Conservation (phyloP, 2,797 vertebrate genomes). For the Allobates femoralis region DNA sequence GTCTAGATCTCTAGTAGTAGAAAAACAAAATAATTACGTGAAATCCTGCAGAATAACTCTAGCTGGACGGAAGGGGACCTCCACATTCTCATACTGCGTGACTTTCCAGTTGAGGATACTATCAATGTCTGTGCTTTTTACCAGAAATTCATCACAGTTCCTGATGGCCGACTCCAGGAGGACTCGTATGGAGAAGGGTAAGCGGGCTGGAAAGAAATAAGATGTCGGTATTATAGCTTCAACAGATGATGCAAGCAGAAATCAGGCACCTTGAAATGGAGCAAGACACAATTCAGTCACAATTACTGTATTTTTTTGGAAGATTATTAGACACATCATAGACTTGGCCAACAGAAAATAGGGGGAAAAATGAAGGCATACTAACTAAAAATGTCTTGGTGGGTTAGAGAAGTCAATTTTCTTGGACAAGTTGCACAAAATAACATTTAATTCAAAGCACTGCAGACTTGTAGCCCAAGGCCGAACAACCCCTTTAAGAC, state of each 20-base stretch:
- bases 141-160: constrained; percentile 93
- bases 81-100: constrained; percentile 86
- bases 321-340: too few relatives aligned
- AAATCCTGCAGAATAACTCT: constrained; percentile 97
- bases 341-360: too few relatives aligned
- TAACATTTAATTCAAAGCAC: too few relatives aligned
- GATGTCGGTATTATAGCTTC: neutral
- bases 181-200: constrained; percentile 93
- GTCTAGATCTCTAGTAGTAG: neutral
- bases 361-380: too few relatives aligned
- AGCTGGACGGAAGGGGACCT: constrained; percentile 94
- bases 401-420: too few relatives aligned
- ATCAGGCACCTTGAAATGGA: neutral
- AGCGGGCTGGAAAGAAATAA: constrained; percentile 72
- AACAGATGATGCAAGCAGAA: neutral
- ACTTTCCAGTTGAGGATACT: constrained; percentile 92
- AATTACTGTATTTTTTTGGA: neutral
- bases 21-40: constrained; percentile 80
- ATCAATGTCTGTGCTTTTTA: constrained; percentile 90
- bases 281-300: neutral
- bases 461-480: too few relatives aligned
- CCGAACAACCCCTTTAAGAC: too few relatives aligned
- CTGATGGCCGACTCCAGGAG: constrained; percentile 92
- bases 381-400: too few relatives aligned
- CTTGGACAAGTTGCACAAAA: too few relatives aligned